These are phyloP conservation scores for Chanos chanos DNA, from an alignment of 2,797 vertebrate genomes.

Conservation along the genomic window DNA sequence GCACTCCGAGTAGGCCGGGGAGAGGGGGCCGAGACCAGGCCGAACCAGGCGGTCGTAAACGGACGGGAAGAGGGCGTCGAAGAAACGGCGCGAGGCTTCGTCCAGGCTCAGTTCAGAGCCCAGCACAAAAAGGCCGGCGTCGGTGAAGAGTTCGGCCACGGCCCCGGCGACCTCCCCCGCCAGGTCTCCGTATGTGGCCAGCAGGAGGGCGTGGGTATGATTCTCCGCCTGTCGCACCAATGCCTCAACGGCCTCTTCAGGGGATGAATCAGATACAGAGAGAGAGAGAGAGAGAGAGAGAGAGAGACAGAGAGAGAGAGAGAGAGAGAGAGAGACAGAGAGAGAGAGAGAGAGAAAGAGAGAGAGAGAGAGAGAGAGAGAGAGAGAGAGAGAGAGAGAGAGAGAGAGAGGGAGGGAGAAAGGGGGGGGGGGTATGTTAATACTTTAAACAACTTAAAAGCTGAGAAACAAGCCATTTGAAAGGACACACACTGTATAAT, in stretches of 20 bases:
- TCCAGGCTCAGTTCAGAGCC: conserved; percentile 75
- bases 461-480: too few species aligned
- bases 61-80: conserved; percentile 80
- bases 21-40: conserved; percentile 62
- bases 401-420: too few species aligned
- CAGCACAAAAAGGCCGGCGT: conserved; percentile 80
- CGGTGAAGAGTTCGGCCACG: conserved; percentile 79
- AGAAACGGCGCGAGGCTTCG: conserved; percentile 78
- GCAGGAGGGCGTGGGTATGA: conserved; percentile 72
- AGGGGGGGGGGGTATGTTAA: too few species aligned
- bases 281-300: not conserved
- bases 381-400: too few species aligned
- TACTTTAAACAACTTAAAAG: too few species aligned
- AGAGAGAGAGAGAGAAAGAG: not conserved
- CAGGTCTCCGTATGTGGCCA: conserved; percentile 67
- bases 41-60: conserved; percentile 78
- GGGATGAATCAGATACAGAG: conserved; percentile 11
- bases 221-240: conserved; percentile 81
- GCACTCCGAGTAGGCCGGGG: conserved; percentile 73
- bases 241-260: conserved; percentile 78
- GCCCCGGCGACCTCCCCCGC: conserved; percentile 59
- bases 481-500: too few species aligned
- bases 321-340: not conserved
- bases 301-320: not conserved
- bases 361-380: conserved; percentile 3